Base-by-base conservation (phyloP, 1,140 invertebrate species). In the Lasioglossum baleicum region DNA sequence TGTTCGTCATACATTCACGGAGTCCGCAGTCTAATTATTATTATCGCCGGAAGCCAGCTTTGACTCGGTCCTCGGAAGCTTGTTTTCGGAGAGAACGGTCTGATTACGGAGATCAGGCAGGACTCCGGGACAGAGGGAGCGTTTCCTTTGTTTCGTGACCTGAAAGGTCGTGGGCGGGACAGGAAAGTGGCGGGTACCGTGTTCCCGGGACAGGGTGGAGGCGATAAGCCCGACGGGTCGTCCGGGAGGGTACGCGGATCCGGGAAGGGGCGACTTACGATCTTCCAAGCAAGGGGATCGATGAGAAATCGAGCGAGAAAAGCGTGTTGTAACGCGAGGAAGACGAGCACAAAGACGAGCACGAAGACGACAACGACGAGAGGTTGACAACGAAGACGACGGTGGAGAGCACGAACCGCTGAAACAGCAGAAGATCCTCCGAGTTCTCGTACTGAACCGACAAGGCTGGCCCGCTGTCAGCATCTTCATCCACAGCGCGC, bases 361-460 rank as follows among this genome's bases (percentile, higher is more conserved):
- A 35, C 15, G 15, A 20, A 13, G 44, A 48, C 42, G 10, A 11
- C 11, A 2, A 48, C 44, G 44, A 11, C 10, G 44, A 11, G 44
- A 26, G 26, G 35, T 4, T 35, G 35, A 35, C 35, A 35, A 3
- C 35, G 44, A 48, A 8, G 13, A 48, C 44, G 7, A 63, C 67
- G 66, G 60, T 35, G 56, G 73, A 71, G 58, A 61, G 75, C 70
- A 85, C 68, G 80, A 85, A 85, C 61, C 56, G 84, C 84, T 86
- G 84, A 85, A 75, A 11, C 81, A 65, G 83, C 83, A 58, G 40
- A 44, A 67, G 58, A 85, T 79, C 75, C 74, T 80, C 42, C 0
- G 56, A 10, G 10, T 48, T 20, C 67, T 63, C 10, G 63, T 8
- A 42, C 17, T 70, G 6, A 66, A 84, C 64, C 61, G 83, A 85